Base-by-base conservation (phyloP, 1,140 invertebrate species). In the Polypedilum vanderplanki region DNA sequence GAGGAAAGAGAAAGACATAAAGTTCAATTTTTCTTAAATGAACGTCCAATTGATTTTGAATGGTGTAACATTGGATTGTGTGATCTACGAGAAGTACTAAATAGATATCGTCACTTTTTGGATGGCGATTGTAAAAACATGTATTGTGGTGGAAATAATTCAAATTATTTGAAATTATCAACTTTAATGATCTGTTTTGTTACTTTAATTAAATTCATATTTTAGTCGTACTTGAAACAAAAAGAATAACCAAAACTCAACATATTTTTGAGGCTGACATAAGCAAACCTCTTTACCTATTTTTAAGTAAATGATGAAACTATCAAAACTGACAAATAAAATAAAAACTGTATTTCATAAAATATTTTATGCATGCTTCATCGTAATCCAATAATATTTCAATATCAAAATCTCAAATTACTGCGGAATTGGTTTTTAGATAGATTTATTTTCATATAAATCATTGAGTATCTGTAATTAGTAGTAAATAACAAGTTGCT, bases 21-120 rank as follows among this genome's bases (percentile, higher is more conserved):
- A 80, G 87, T 87, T 0, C 83, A 88, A 64, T 88, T 89, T 80
- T 83, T 88, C 75, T 81, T 88, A 40, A 89, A 89, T 78, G 87
- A 89, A 79, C 83, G 83, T 40, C 86, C 87, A 3, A 82, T 90
- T n/a, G 80, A 86, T 77, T 78, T 88, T 64, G 82, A 85, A 20
- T 83, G 86, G 41, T 90, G 88, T 78, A 83, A 84, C 0, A 87
- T 88, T 0, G 88, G 88, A 1, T 83, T 90, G 3, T 90, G 88
- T 80, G 85, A 86, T 74, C 89, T 87, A 87, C 76, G 78, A 0
- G 79, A 79, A 18, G 81, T 82, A 0, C 74, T 79, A 18, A 40
- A 78, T 17, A 76, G 77, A 12, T 82, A 80, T 73, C 77, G 78
- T 33, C 41, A 73, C 17, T 76, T 82, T 12, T 41, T 76, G 33